Evolutionary conservation across 2,113 vertebrate genomes (phyloP).

Genomic region (Ornithorhynchus anatinus): DNA sequence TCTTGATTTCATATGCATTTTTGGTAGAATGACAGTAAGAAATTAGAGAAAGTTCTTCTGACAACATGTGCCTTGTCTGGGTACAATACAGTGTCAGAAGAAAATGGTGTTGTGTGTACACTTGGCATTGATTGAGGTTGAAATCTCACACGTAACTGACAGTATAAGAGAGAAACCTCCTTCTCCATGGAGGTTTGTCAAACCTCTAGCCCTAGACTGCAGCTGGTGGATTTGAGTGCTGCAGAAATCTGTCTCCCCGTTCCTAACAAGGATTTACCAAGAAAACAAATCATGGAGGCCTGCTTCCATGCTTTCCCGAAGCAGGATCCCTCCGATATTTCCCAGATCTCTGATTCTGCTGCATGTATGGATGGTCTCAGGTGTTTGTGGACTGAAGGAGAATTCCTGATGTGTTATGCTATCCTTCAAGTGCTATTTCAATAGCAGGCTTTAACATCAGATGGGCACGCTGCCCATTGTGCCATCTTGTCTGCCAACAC

Average conservation of each 20-base stretch:
- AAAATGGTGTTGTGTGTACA: no score
- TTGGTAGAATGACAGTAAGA: no score
- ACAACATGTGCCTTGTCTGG: no score
- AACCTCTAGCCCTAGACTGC: no score
- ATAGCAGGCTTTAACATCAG: conserved; percentile 66
- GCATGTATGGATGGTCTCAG: conserved; percentile 23
- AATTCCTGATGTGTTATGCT: conserved; percentile 58
- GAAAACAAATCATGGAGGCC: not conserved
- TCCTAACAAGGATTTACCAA: not conserved
- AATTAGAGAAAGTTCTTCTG: no score
- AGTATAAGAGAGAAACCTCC: no score
- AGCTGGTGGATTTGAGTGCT: conserved; percentile 2
- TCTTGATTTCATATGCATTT: no score
- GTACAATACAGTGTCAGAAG: no score
- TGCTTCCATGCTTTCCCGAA: no score
- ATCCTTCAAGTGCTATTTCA: conserved; percentile 61
- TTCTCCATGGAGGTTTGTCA: no score
- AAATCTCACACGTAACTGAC: no score
- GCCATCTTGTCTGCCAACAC: conserved; percentile 67
- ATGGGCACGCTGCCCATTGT: conserved; percentile 70
- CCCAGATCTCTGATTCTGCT: conserved; percentile 20
- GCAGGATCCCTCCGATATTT: not conserved
- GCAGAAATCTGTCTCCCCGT: conserved; percentile 15
- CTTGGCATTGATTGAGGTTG: no score
- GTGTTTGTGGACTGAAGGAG: conserved; percentile 32